Evolutionary conservation across 2,113 vertebrate genomes (phyloP), one percentile per base, ranked within the genome.

Genomic region (Murina feae): DNA sequence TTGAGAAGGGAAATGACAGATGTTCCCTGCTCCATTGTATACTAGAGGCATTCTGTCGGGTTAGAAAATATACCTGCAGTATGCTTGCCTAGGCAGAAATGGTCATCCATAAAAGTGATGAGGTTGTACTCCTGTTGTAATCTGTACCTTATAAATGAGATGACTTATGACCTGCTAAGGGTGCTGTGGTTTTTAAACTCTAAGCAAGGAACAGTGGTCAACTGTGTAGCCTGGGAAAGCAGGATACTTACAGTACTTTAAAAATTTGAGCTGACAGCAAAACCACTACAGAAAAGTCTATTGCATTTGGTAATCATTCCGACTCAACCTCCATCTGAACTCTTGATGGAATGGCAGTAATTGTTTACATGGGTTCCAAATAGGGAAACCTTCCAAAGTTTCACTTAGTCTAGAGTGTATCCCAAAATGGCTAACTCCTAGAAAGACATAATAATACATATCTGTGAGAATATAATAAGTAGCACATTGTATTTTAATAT

Each of bases 1-100:
- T 95, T 94, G 80, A 94, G 85, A 85, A 37, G 21, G 18, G 95
- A 96, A 92, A 86, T 97, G 88, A 96, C 92, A 96, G 95, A 90
- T 91, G 90, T 92, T 92, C 55, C 30, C 39, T 94, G 49, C 9
- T 75, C 32, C 35, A 32, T 0, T 76, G 35, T 68, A 58, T 95
- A 37, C 76, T 32, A 75, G 49, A 86, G 71, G 37, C 39, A 69
- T 82, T 97, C 30, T 89, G 75, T 89, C 4, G 0, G 65, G 21
- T 96, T 74, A 89, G 44, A 97, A 97, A 97, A 91, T 92, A 75
- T 83, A 94, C 81, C 82, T 92, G 55, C 78, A 68, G 5, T 94
- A 58, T 23, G 14, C 49, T 93, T 71, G 25, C 47, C 84, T 93
- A 92, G 82, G 90, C 80, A 88, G 87, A 90, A 90, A 90, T 30